Evolutionary conservation across 2,113 vertebrate genomes (phyloP).

Genomic region (Circaetus gallicus): DNA sequence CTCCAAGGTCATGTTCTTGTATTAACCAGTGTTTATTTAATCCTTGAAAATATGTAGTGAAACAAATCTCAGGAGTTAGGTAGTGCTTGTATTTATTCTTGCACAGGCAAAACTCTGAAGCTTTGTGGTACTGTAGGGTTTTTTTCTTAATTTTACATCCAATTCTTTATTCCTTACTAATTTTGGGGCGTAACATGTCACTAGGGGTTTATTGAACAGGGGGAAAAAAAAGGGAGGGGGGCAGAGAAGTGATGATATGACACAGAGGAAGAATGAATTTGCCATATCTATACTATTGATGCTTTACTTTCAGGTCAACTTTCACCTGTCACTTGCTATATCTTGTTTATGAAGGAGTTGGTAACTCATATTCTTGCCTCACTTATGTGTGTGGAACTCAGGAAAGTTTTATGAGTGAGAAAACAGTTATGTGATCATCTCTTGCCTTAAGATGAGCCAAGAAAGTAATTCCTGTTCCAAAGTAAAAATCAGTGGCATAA

Average conservation of each 20-base stretch:
- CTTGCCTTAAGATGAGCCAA: not conserved
- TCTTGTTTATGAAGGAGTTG: not conserved
- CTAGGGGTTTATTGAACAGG: not conserved
- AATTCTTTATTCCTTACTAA: no score
- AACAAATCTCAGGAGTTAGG: not conserved
- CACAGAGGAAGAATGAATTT: not conserved
- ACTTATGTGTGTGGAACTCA: not conserved
- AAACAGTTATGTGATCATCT: not conserved
- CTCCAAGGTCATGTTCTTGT: not conserved
- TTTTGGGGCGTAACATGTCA: not conserved
- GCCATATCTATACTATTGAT: not conserved
- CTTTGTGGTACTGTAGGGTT: not conserved
- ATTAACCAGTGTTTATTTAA: not conserved
- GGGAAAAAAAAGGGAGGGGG: rapidly evolving
- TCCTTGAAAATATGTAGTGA: not conserved
- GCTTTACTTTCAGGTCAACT: not conserved
- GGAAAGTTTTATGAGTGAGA: not conserved
- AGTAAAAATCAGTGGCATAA: not conserved
- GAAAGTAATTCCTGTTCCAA: not conserved
- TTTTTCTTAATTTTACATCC: not conserved
- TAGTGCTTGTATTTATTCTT: not conserved
- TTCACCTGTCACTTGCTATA: not conserved
- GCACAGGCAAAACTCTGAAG: not conserved
- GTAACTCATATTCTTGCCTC: not conserved
- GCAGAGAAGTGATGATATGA: not conserved